Conservation (phyloP, 2,888 invertebrate species). For the Lycophotia porphyrea region DNA sequence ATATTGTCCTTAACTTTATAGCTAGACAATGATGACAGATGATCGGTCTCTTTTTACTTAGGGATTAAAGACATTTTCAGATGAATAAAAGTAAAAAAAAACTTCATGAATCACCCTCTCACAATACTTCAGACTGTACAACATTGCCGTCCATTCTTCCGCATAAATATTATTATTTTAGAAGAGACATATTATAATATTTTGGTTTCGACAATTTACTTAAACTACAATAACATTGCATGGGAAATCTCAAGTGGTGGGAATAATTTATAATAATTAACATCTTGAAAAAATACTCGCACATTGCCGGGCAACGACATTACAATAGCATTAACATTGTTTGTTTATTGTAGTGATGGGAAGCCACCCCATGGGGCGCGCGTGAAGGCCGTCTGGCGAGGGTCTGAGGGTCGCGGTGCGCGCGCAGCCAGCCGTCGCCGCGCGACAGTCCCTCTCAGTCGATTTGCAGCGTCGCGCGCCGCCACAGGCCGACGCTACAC, state of each 20-base stretch:
- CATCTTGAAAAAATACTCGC: not conserved
- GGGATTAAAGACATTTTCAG: not conserved
- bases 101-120: not conserved
- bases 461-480: slow-evolving; percentile 84
- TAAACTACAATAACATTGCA: not conserved
- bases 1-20: not conserved
- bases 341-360: slow-evolving; percentile 53
- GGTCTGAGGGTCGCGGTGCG: slow-evolving; percentile 79
- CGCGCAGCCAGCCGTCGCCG: slow-evolving; percentile 71
- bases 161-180: not conserved
- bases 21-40: too few relatives aligned
- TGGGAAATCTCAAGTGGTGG: not conserved
- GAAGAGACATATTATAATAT: not conserved
- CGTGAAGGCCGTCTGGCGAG: slow-evolving; percentile 73
- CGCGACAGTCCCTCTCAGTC: slow-evolving; percentile 78
- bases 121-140: not conserved
- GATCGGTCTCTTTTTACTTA: not conserved
- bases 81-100: not conserved
- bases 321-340: slow-evolving; percentile 29
- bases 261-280: not conserved
- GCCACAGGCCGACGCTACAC: slow-evolving; percentile 75
- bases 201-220: not conserved
- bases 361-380: slow-evolving; percentile 64
- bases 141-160: not conserved
- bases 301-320: not conserved